Conservation (phyloP, 2,888 invertebrate genomes). For the Molanna angustata region DNA sequence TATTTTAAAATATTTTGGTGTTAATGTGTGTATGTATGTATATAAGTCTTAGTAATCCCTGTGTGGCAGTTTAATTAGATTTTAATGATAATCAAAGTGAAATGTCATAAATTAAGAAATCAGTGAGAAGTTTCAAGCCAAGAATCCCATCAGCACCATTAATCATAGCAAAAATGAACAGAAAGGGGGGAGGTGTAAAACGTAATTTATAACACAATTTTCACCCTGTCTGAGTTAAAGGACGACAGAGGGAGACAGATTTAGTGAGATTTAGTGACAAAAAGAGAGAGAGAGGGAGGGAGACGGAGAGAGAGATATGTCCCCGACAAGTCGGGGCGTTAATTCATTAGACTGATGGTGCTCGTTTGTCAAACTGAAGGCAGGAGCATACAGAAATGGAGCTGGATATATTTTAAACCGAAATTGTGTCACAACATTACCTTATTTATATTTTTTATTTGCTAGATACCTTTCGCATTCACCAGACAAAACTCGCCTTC, state of each 20-base stretch:
- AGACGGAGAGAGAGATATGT: conserved; percentile 16
- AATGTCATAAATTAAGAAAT: conserved; percentile 5
- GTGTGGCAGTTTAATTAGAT: background rate
- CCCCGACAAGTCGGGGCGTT: conserved; percentile 22
- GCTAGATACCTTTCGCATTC: no score
- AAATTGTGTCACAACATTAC: no score
- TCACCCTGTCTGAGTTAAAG: conserved; percentile 14
- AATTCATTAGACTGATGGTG: conserved; percentile 26
- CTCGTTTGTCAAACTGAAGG: conserved; percentile 21
- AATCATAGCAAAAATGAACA: conserved; percentile 22
- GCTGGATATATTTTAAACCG: background rate
- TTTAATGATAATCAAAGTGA: background rate
- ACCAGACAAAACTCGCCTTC: no score
- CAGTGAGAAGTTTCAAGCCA: background rate
- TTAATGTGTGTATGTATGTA: no score
- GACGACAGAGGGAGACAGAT: conserved; percentile 4
- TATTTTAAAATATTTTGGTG: no score
- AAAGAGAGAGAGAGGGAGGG: conserved; percentile 11
- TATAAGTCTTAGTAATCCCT: no score
- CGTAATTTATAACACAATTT: conserved; percentile 25
- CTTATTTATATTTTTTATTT: no score
- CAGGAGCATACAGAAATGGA: background rate
- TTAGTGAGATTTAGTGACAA: background rate
- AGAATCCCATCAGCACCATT: conserved; percentile 17
- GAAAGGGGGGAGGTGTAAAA: conserved; percentile 11